These are phyloP conservation scores for Vanessa cardui DNA, from an alignment of 2,888 invertebrate species.

Conservation along the genomic window DNA sequence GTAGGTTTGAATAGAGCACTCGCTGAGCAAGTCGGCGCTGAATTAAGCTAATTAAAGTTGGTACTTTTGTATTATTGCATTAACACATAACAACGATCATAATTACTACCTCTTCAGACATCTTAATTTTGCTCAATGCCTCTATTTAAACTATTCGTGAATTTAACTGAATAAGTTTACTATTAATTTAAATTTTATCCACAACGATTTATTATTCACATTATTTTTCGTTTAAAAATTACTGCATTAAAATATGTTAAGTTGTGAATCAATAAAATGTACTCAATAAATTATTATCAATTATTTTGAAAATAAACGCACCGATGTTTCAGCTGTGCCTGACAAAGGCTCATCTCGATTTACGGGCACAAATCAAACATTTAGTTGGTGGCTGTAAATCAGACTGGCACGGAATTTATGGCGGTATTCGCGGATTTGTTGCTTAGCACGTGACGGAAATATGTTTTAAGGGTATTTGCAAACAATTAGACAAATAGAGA, in stretches of 20 bases:
- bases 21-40: constrained; percentile 52
- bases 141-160: constrained; percentile 7
- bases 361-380: constrained; percentile 80
- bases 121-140: constrained; percentile 27
- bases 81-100: constrained; percentile 44
- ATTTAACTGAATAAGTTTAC: not conserved
- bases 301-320: constrained; percentile 32
- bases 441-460: constrained; percentile 60
- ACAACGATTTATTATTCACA: too few species aligned
- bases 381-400: constrained; percentile 77
- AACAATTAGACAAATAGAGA: constrained; percentile 27
- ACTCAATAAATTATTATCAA: not conserved
- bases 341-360: constrained; percentile 80
- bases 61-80: constrained; percentile 53
- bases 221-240: too few species aligned
- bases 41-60: constrained; percentile 66
- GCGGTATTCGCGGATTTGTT: constrained; percentile 54
- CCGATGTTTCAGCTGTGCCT: constrained; percentile 59
- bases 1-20: constrained; percentile 56
- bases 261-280: too few species aligned
- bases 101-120: constrained; percentile 42
- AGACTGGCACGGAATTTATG: constrained; percentile 73
- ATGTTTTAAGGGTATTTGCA: constrained; percentile 36
- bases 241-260: too few species aligned
- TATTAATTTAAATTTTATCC: constrained; percentile 3